phyloP scores from a whole-genome alignment of 2,797 vertebrate species.

The Apogon talboti region DNA sequence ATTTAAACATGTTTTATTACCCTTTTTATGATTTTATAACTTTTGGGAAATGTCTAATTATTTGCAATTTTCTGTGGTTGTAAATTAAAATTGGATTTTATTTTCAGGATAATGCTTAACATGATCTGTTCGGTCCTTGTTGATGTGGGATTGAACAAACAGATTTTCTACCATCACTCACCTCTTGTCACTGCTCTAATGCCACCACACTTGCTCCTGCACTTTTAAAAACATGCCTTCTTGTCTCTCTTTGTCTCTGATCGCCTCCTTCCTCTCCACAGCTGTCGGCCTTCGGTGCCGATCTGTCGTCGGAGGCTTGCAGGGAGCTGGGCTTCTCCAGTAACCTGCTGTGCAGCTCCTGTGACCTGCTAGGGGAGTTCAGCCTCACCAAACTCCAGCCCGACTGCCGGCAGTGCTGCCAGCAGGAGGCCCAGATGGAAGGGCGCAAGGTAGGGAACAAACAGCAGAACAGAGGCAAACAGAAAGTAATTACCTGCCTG shows the following conservation, averaged over 20 bases:
- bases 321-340: slow-evolving; percentile 97
- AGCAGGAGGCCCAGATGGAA: slow-evolving; percentile 95
- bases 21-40: too few species aligned
- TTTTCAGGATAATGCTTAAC: too few species aligned
- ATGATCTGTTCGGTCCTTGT: too few species aligned
- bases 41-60: too few species aligned
- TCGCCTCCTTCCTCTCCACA: slow-evolving; percentile 65
- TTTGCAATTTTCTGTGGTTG: too few species aligned
- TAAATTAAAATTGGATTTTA: too few species aligned
- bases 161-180: not conserved
- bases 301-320: slow-evolving; percentile 94
- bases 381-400: slow-evolving; percentile 88
- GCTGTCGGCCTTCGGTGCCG: slow-evolving; percentile 86
- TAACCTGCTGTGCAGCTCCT: slow-evolving; percentile 97
- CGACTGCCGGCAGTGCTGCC: slow-evolving; percentile 92
- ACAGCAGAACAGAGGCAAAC: not conserved
- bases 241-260: slow-evolving; percentile 1
- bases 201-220: not conserved
- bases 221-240: not conserved
- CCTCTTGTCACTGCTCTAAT: not conserved
- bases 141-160: too few species aligned
- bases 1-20: too few species aligned
- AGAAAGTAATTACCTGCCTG: slow-evolving; percentile 15
- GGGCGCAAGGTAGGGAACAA: slow-evolving; percentile 88
- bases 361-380: slow-evolving; percentile 95